Evolutionary conservation across 2,113 vertebrate genomes (phyloP), one percentile per base, ranked within the genome.

Genomic region (Etia nguti): DNA sequence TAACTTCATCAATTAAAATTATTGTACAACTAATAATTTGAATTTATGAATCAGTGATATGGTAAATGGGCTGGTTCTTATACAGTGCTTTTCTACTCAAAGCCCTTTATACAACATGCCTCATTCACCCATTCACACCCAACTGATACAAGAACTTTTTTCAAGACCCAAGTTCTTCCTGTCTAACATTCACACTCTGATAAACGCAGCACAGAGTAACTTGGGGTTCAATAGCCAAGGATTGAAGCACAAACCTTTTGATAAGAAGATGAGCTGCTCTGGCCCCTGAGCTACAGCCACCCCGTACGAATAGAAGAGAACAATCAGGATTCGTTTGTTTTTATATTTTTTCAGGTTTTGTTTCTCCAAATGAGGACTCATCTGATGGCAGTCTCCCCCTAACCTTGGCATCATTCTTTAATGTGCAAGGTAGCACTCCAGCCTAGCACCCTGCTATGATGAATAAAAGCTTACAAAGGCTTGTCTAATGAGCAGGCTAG

Each of bases 371-470:
- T 55, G 10, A 43, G 10, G 9, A 10, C 8, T 43, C 41, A 43
- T 43, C 10, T 43, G 31, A 65, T 12, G 60, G 31, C 60, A 7
- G 31, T 38, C 31, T 65, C 60, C 60, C n/a, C 6, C 10, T 65
- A 12, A 65, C 60, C 31, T 65, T 65, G 38, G 29, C 60, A 36
- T 65, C 31, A 36, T 65, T 65, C 1, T 65, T 65, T 0, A 65
- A 65, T 36, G 18, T 38, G 60, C 31, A 65, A n/a, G 3, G 18
- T n/a, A 38, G 60, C 6, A 0, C 60, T 65, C 18, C 60, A 65
- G 34, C 20, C 31, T 6, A 20, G 29, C 29, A 0, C 16, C 29
- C 60, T 65, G 31, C 60, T 13, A 8, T 0, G 20, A n/a, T 38
- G 60, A 38, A 65, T 65, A 22, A 38, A 38, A 38, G 34, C 60